phyloP scores from a whole-genome alignment of 2,888 invertebrate genomes.

The Morinoia aosen region DNA sequence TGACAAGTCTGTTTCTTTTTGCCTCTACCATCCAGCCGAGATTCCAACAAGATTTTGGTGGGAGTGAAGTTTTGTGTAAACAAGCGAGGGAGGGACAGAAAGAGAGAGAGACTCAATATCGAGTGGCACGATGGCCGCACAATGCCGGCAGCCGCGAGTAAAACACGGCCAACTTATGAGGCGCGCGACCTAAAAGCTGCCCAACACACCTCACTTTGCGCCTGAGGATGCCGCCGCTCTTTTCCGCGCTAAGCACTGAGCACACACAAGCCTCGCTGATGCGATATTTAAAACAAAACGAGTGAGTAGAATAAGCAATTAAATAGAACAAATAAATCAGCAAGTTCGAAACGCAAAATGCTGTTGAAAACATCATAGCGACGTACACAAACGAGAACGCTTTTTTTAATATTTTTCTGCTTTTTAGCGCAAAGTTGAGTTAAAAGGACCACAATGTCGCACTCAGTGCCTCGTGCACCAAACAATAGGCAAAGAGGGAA shows the following conservation, averaged over 20 bases:
- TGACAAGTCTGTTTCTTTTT: constrained; percentile 44
- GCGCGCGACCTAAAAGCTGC: constrained; percentile 8
- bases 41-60: constrained; percentile 50
- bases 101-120: constrained; percentile 39
- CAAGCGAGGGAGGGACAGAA: not conserved
- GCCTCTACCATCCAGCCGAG: constrained; percentile 42
- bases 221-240: not conserved
- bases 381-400: not conserved
- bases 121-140: not conserved
- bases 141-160: constrained; percentile 13
- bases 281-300: not conserved
- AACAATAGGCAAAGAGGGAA: not conserved
- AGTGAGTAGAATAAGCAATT: not conserved
- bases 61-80: constrained; percentile 47
- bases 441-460: not conserved
- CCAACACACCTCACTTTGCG: not conserved
- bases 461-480: not conserved
- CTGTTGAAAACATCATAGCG: not conserved
- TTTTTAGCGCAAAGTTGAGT: not conserved
- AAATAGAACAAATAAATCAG: not conserved
- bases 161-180: not conserved
- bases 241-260: not conserved
- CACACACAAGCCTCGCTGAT: not conserved
- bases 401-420: not conserved
- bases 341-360: not conserved